Evolutionary conservation across 1,140 invertebrate genomes (phyloP).

Genomic region (Heterodera carotae): DNA sequence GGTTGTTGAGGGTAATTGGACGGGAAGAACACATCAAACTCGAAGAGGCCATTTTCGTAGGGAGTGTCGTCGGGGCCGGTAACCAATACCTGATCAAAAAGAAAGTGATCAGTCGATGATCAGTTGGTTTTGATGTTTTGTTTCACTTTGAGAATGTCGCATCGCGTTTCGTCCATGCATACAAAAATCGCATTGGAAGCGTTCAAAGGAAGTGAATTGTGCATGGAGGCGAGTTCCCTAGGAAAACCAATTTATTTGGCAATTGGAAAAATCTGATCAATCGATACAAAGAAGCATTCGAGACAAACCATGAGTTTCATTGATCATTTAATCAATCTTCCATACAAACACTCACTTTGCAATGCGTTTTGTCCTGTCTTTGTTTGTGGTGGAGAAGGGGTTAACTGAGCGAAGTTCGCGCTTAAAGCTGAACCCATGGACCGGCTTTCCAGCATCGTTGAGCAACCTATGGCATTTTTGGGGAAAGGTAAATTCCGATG

Average conservation of each 20-base stretch:
- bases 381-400: conserved; percentile 59
- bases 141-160: conserved; percentile 55
- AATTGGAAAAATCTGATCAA: too few species aligned
- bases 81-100: conserved; percentile 70
- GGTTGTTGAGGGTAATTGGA: conserved; percentile 69
- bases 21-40: conserved; percentile 69
- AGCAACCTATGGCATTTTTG: conserved; percentile 51
- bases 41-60: conserved; percentile 72
- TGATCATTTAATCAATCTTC: too few species aligned
- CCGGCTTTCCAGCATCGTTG: conserved; percentile 58
- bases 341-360: conserved; percentile 72
- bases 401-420: conserved; percentile 64
- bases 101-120: background rate
- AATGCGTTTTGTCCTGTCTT: conserved; percentile 81
- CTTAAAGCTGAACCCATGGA: conserved; percentile 59
- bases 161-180: conserved; percentile 88
- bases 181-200: conserved; percentile 93
- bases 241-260: background rate
- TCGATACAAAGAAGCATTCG: too few species aligned
- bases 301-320: too few species aligned
- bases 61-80: conserved; percentile 73
- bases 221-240: conserved; percentile 86
- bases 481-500: too few species aligned
- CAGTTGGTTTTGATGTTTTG: background rate
- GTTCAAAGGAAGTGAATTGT: conserved; percentile 86